Evolutionary conservation across 2,888 invertebrate species (phyloP).

Genomic region (Chloroclystis v-ata): DNA sequence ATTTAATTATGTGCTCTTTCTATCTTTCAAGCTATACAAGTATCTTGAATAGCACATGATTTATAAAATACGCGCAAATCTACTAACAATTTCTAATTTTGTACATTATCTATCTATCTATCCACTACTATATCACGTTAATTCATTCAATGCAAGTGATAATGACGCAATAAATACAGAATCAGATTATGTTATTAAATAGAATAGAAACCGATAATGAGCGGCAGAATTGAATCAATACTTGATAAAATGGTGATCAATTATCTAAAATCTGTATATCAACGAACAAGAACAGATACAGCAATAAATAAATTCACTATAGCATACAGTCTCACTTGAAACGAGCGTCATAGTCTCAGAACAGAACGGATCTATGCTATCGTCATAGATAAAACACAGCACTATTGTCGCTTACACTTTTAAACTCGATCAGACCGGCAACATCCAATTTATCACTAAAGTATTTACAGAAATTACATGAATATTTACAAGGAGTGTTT

Average conservation of each 20-base stretch:
- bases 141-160: slow-evolving; percentile 56
- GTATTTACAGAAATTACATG: slow-evolving; percentile 63
- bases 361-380: slow-evolving; percentile 61
- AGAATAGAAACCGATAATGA: slow-evolving; percentile 44
- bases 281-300: slow-evolving; percentile 62
- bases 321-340: slow-evolving; percentile 70
- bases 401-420: slow-evolving; percentile 74
- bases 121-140: slow-evolving; percentile 68
- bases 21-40: slow-evolving; percentile 55
- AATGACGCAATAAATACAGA: slow-evolving; percentile 60
- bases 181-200: slow-evolving; percentile 54
- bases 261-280: slow-evolving; percentile 64
- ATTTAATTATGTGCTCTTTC: slow-evolving; percentile 49
- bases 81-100: slow-evolving; percentile 68
- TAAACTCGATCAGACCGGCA: slow-evolving; percentile 58
- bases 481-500: slow-evolving; percentile 54
- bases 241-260: slow-evolving; percentile 58
- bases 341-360: slow-evolving; percentile 54
- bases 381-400: slow-evolving; percentile 75
- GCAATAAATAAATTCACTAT: slow-evolving; percentile 75
- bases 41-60: slow-evolving; percentile 72
- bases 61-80: slow-evolving; percentile 65
- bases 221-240: slow-evolving; percentile 65
- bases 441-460: slow-evolving; percentile 50
- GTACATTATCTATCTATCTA: slow-evolving; percentile 69